Percentiles rank a stretch among this genome's conserved stretches.
phyloP scores from a whole-genome alignment of 2,113 vertebrate genomes.

The Sebastes schlegelii region DNA sequence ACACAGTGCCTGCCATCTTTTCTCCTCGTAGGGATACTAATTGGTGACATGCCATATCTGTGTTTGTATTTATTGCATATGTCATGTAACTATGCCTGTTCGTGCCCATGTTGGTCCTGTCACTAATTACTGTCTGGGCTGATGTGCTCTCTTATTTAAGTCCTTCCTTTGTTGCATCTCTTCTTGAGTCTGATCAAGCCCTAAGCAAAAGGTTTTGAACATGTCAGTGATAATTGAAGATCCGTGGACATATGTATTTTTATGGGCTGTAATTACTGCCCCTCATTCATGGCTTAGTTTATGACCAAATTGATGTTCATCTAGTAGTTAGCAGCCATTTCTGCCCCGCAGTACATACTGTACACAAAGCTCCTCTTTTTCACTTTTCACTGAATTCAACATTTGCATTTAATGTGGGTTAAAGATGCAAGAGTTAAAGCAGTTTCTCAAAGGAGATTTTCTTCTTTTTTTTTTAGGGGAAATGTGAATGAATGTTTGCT shows the following conservation, averaged over 20 bases:
- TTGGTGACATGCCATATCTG: neutral
- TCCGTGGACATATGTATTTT: neutral
- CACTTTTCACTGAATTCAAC: neutral
- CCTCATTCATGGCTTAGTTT: neutral
- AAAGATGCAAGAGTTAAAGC: neutral
- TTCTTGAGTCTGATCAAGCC: neutral
- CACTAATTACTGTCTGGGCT: conserved; percentile 2
- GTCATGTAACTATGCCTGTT: conserved; percentile 3
- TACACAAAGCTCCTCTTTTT: neutral
- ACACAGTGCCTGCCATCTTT: neutral
- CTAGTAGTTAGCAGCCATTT: neutral
- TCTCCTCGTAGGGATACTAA: neutral
- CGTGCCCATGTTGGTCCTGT: neutral
- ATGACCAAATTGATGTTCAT: neutral
- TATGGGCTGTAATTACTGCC: neutral
- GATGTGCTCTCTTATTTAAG: neutral
- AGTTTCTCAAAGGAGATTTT: neutral
- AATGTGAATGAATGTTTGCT: neutral
- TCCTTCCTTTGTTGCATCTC: neutral
- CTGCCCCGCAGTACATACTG: neutral
- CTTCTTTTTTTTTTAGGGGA: neutral
- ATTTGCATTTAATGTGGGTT: neutral
- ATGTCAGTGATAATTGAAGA: neutral
- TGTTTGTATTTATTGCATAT: neutral
- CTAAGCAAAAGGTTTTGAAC: neutral